Evolutionary conservation across 2,888 invertebrate species (phyloP).

Genomic region (Cheiracanthium punctorium): DNA sequence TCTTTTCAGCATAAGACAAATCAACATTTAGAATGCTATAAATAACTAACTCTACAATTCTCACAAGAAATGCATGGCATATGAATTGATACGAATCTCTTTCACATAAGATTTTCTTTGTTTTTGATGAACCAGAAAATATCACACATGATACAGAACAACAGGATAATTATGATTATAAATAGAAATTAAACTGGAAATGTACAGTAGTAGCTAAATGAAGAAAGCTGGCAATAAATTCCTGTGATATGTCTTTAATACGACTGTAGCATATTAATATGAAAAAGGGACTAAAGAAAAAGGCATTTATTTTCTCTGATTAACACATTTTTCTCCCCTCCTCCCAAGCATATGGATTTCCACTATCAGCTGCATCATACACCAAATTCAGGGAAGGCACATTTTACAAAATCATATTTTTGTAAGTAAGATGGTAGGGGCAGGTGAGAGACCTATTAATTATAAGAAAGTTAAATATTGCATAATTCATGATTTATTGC

Average conservation of each 20-base stretch:
- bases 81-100: slow-evolving; percentile 43
- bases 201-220: slow-evolving; percentile 55
- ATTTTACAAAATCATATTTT: slow-evolving; percentile 2
- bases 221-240: slow-evolving; percentile 40
- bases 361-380: not conserved
- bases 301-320: not conserved
- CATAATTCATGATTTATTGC: not conserved
- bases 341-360: not conserved
- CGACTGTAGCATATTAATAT: not conserved
- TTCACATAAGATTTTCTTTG: slow-evolving; percentile 25
- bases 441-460: not conserved
- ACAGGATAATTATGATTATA: slow-evolving; percentile 24
- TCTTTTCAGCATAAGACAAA: slow-evolving; percentile 43
- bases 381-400: not conserved
- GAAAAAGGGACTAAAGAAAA: not conserved
- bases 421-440: not conserved
- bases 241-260: slow-evolving; percentile 49
- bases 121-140: slow-evolving; percentile 52
- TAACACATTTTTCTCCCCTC: too few species aligned
- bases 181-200: slow-evolving; percentile 50
- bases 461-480: not conserved
- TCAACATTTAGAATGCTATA: slow-evolving; percentile 47
- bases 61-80: slow-evolving; percentile 46
- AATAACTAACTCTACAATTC: slow-evolving; percentile 60
- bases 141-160: slow-evolving; percentile 58